Evolutionary conservation across 2,113 vertebrate genomes (phyloP).

Genomic region (Struthio camelus): DNA sequence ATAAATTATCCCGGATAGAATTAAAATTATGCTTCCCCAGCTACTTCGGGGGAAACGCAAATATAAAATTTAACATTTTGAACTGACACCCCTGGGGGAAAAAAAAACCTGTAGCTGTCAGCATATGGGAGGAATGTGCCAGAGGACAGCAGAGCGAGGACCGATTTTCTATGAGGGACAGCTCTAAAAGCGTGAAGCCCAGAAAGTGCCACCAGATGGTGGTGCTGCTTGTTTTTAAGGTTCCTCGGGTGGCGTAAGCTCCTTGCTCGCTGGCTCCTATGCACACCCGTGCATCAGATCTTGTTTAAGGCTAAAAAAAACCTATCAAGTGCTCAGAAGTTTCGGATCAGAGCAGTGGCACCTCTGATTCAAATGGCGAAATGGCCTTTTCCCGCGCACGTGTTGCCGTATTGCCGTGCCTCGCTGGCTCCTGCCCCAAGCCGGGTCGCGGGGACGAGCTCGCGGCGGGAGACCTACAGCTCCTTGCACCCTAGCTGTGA

Average conservation of each 20-base stretch:
- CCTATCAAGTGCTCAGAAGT: neutral
- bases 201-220: neutral
- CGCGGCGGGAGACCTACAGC: too few relatives aligned
- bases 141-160: neutral
- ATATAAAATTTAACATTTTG: neutral
- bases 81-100: too few relatives aligned
- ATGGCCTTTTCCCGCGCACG: neutral
- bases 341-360: neutral
- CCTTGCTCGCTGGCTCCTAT: neutral
- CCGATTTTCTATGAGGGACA: neutral
- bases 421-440: too few relatives aligned
- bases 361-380: neutral
- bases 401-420: too few relatives aligned
- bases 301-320: neutral
- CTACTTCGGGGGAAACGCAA: accelerated
- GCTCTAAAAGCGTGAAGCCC: neutral
- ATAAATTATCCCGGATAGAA: neutral
- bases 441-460: too few relatives aligned
- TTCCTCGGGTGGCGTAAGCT: neutral
- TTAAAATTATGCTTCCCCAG: neutral
- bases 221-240: neutral
- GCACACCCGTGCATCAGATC: neutral
- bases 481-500: too few relatives aligned
- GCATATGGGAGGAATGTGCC: neutral
- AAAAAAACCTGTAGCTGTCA: neutral